phyloP scores from a whole-genome alignment of 1,140 invertebrate genomes.

The Drosophila rhopaloa region DNA sequence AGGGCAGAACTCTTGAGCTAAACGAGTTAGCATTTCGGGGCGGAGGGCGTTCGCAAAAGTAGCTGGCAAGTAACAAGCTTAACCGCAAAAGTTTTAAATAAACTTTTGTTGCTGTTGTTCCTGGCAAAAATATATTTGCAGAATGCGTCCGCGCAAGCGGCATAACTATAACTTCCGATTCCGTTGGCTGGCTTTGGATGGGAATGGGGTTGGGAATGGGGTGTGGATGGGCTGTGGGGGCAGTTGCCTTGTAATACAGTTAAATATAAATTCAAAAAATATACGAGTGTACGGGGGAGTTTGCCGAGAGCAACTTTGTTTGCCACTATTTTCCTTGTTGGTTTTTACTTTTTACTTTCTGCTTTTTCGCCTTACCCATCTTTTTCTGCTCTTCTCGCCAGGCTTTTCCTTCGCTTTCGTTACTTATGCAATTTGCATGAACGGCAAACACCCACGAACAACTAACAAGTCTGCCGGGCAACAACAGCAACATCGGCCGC shows the following conservation, averaged over 20 bases:
- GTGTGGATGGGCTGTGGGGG: slow-evolving; percentile 33
- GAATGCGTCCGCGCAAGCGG: slow-evolving; percentile 66
- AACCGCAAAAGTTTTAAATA: slow-evolving; percentile 81
- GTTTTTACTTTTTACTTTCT: slow-evolving; percentile 42
- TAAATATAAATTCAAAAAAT: slow-evolving; percentile 76
- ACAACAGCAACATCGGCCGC: slow-evolving; percentile 37
- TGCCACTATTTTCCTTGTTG: slow-evolving; percentile 50
- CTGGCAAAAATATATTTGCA: slow-evolving; percentile 64
- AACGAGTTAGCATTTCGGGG: slow-evolving; percentile 49
- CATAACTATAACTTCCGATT: slow-evolving; percentile 82
- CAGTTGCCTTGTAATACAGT: slow-evolving; percentile 65
- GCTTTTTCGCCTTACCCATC: slow-evolving; percentile 18
- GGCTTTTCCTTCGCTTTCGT: slow-evolving; percentile 36
- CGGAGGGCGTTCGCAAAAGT: slow-evolving; percentile 47
- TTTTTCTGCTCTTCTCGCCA: neutral
- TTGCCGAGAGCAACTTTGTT: slow-evolving; percentile 58
- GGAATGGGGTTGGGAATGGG: neutral
- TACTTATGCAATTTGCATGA: slow-evolving; percentile 79
- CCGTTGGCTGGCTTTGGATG: slow-evolving; percentile 39
- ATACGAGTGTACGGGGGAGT: slow-evolving; percentile 48
- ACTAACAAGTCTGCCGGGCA: slow-evolving; percentile 71
- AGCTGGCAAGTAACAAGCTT: slow-evolving; percentile 79
- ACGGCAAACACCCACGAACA: slow-evolving; percentile 80
- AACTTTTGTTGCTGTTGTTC: slow-evolving; percentile 67
- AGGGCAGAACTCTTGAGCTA: slow-evolving; percentile 49